These are phyloP conservation scores for Coleophora deauratella DNA, from an alignment of 2,888 invertebrate genomes.

Conservation along the genomic window DNA sequence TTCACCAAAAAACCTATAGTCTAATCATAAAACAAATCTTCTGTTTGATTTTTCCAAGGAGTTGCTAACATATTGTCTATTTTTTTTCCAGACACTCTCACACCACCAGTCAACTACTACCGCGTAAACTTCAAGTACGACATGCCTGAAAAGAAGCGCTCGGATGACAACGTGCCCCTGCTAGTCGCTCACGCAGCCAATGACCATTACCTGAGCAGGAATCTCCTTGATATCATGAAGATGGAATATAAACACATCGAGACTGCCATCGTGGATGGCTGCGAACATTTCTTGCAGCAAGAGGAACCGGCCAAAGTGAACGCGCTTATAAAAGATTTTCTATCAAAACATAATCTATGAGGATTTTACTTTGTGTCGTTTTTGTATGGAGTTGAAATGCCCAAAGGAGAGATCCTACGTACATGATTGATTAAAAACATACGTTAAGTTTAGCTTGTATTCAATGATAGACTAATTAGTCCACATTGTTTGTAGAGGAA, in stretches of 20 bases:
- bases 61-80: not conserved
- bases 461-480: too few species aligned
- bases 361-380: not conserved
- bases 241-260: constrained; percentile 53
- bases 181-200: constrained; percentile 55
- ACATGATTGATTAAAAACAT: not conserved
- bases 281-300: constrained; percentile 72
- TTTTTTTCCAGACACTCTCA: constrained; percentile 62
- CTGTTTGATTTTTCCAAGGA: too few species aligned
- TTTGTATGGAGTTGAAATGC: too few species aligned
- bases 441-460: not conserved
- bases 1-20: too few species aligned
- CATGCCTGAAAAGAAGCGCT: constrained; percentile 30
- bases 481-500: too few species aligned
- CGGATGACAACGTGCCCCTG: constrained; percentile 50
- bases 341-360: constrained; percentile 41
- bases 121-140: constrained; percentile 53
- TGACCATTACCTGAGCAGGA: constrained; percentile 46
- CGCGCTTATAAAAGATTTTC: constrained; percentile 60
- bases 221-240: constrained; percentile 42
- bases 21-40: too few species aligned
- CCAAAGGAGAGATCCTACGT: too few species aligned
- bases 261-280: constrained; percentile 50
- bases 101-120: constrained; percentile 74
- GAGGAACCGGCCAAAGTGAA: constrained; percentile 70